phyloP scores from a whole-genome alignment of 2,797 vertebrate species.

The Platalea minor region DNA sequence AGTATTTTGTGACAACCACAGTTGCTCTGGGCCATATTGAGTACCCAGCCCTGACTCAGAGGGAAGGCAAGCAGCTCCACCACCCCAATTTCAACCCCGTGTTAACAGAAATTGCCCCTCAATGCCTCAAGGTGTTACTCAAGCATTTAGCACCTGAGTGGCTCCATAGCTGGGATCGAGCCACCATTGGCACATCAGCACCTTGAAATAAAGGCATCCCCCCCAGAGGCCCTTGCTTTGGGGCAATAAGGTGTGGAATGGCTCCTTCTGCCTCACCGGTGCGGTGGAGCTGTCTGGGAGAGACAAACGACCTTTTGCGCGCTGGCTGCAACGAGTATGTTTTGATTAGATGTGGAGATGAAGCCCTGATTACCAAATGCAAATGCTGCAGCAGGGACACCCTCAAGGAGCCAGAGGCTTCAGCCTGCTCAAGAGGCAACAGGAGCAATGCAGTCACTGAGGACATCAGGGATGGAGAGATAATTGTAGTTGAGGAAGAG shows the following conservation, averaged over 20 bases:
- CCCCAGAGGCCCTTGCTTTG: background rate
- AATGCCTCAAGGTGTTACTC: background rate
- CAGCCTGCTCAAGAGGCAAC: background rate
- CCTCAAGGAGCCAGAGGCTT: background rate
- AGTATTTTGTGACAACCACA: background rate
- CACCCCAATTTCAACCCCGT: background rate
- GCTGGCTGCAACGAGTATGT: background rate
- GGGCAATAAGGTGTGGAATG: background rate
- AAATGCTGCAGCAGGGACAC: background rate
- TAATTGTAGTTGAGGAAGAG: background rate
- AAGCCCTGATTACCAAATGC: background rate
- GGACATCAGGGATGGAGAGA: background rate
- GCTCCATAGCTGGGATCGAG: fast-evolving
- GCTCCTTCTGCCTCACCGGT: background rate
- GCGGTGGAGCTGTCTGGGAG: background rate
- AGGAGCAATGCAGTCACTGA: background rate
- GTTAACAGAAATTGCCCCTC: background rate
- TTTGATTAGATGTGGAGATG: background rate
- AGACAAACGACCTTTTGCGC: background rate
- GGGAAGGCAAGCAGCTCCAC: background rate
- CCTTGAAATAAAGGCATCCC: background rate
- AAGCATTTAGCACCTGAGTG: background rate
- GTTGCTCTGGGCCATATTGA: background rate
- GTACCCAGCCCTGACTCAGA: background rate
- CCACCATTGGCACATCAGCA: background rate